Percentiles rank a stretch among this genome's conserved stretches.
These are phyloP conservation scores for Tinamus major DNA, from an alignment of 2,797 vertebrate genomes.

Conservation along the genomic window DNA sequence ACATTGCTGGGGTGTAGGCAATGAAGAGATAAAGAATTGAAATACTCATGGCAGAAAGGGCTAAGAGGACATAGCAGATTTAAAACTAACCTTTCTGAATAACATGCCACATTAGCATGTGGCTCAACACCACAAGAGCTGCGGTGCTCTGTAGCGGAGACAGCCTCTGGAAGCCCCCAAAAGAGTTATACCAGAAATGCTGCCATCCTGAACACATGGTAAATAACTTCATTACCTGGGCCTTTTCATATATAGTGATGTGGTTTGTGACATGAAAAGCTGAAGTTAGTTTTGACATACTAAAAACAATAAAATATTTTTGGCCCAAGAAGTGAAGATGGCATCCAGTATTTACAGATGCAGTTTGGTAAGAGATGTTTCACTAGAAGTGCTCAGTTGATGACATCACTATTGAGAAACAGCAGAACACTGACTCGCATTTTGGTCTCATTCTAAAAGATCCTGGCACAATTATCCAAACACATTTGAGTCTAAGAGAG, in stretches of 20 bases:
- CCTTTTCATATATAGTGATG: background rate
- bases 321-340: background rate
- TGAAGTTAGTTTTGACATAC: background rate
- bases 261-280: background rate
- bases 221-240: background rate
- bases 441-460: background rate
- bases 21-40: background rate
- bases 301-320: background rate
- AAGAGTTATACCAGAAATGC: background rate
- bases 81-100: background rate
- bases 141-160: background rate
- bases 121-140: rapidly evolving
- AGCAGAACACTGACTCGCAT: rapidly evolving
- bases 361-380: background rate
- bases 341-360: background rate
- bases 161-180: background rate
- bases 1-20: background rate
- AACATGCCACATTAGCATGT: background rate
- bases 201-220: background rate
- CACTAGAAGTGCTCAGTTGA: background rate
- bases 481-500: background rate
- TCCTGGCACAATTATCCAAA: background rate
- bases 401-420: background rate
- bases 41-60: background rate
- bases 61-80: background rate